These are phyloP conservation scores for Drosophila nasuta DNA, from an alignment of 1,140 invertebrate species.

Conservation along the genomic window DNA sequence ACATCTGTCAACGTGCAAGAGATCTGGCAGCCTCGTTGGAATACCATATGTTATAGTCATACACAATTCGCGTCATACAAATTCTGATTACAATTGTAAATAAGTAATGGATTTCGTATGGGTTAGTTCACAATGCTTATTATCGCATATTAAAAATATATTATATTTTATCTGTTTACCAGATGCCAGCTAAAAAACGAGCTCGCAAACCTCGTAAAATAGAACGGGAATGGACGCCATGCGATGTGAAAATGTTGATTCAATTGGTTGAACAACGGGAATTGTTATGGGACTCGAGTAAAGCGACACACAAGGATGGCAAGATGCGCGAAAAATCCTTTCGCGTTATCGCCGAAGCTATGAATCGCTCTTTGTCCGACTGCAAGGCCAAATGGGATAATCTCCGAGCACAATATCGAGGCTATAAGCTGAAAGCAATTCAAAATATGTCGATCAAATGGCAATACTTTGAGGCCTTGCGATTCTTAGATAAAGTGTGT, in stretches of 20 bases:
- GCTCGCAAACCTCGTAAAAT: slow-evolving; percentile 16
- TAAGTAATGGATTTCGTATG: slow-evolving; percentile 21
- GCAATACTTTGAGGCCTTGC: slow-evolving; percentile 27
- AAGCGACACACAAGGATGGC: slow-evolving; percentile 9
- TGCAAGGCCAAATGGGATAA: slow-evolving; percentile 49
- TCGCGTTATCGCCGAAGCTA: slow-evolving; percentile 8
- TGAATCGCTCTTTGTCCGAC: slow-evolving; percentile 17
- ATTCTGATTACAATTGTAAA: background rate
- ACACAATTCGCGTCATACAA: slow-evolving; percentile 11
- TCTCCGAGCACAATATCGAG: slow-evolving; percentile 37
- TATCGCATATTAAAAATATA: background rate
- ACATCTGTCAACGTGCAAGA: slow-evolving; percentile 1
- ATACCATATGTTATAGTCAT: slow-evolving; percentile 7
- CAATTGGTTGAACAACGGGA: slow-evolving; percentile 20
- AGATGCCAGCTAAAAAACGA: slow-evolving; percentile 26
- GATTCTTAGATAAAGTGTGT: slow-evolving; percentile 23
- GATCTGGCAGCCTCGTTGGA: slow-evolving; percentile 24
- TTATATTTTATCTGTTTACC: background rate
- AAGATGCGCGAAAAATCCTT: slow-evolving; percentile 25
- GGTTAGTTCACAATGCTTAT: background rate
- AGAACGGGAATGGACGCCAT: slow-evolving; percentile 28
- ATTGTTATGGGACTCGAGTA: slow-evolving; percentile 21
- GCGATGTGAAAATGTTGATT: slow-evolving; percentile 31
- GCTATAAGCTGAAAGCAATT: slow-evolving; percentile 22
- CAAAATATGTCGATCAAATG: slow-evolving; percentile 31